Conservation (phyloP, 1,140 invertebrate genomes). For the Diachasmimorpha longicaudata region DNA sequence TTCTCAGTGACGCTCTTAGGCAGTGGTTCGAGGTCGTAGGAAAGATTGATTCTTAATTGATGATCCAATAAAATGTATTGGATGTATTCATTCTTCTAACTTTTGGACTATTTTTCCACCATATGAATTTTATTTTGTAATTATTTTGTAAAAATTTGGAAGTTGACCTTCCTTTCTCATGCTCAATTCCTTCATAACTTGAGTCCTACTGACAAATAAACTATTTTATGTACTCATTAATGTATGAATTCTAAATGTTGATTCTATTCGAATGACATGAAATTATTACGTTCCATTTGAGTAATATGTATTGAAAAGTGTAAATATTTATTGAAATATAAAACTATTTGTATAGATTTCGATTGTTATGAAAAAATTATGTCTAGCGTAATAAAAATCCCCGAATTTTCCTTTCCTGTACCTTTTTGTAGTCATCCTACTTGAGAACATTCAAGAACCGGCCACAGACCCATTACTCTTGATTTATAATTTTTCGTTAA, state of each 20-base stretch:
- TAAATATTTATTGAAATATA: not conserved
- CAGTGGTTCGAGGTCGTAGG: constrained; percentile 99
- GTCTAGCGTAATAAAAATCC: no score
- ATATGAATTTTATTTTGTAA: no score
- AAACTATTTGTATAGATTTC: not conserved
- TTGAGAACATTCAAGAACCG: no score
- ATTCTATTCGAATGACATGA: not conserved
- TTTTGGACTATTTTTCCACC: not conserved
- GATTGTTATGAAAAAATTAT: not conserved
- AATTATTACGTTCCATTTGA: not conserved
- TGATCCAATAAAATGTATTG: not conserved
- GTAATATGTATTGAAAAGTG: not conserved
- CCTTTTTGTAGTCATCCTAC: no score
- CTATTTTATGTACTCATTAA: no score
- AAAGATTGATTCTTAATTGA: constrained; percentile 61
- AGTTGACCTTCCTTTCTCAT: no score
- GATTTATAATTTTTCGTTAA: no score
- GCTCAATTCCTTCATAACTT: no score
- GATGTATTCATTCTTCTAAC: not conserved
- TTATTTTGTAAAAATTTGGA: no score
- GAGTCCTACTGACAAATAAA: no score
- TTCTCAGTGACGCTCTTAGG: constrained; percentile 92
- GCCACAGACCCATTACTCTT: no score
- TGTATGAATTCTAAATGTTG: not conserved
- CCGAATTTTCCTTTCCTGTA: no score